Evolutionary conservation across 2,113 vertebrate genomes (phyloP).

Genomic region (Cottus gobio): DNA sequence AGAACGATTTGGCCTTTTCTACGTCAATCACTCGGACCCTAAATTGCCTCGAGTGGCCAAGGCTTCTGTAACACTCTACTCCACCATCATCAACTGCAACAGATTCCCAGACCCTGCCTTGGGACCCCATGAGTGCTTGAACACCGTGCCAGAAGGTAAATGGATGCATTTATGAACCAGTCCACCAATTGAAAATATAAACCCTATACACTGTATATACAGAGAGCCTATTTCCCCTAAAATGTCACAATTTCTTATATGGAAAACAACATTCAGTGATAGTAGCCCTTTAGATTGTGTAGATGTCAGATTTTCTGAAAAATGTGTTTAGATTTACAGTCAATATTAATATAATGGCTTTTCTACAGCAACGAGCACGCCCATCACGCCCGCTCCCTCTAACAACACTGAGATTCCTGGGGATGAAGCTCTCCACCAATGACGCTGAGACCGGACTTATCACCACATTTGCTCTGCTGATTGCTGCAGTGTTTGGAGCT

Average conservation of each 20-base stretch:
- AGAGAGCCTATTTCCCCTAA: background rate
- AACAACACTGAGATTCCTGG: constrained; percentile 80
- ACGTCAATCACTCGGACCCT: constrained; percentile 88
- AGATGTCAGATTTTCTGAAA: background rate
- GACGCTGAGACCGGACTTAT: constrained; percentile 85
- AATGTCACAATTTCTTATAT: background rate
- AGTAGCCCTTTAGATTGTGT: background rate
- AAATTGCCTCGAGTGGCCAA: constrained; percentile 86
- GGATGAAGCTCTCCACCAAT: constrained; percentile 77
- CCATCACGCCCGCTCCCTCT: background rate
- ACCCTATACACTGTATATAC: background rate
- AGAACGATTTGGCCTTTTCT: constrained; percentile 92
- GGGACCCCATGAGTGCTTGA: constrained; percentile 87
- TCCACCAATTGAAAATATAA: too few species aligned
- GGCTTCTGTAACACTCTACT: constrained; percentile 84
- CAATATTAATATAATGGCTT: background rate
- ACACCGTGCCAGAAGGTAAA: constrained; percentile 83
- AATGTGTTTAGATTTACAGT: background rate
- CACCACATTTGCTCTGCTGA: constrained; percentile 82
- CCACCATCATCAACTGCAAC: constrained; percentile 88
- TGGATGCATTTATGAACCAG: background rate
- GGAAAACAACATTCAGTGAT: background rate
- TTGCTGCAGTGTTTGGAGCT: constrained; percentile 62
- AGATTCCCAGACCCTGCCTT: constrained; percentile 90
- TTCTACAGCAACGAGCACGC: constrained; percentile 57